Evolutionary conservation across 2,888 invertebrate genomes (phyloP), one percentile per base, ranked within the genome.

Genomic region (Lacanobia oleracea): DNA sequence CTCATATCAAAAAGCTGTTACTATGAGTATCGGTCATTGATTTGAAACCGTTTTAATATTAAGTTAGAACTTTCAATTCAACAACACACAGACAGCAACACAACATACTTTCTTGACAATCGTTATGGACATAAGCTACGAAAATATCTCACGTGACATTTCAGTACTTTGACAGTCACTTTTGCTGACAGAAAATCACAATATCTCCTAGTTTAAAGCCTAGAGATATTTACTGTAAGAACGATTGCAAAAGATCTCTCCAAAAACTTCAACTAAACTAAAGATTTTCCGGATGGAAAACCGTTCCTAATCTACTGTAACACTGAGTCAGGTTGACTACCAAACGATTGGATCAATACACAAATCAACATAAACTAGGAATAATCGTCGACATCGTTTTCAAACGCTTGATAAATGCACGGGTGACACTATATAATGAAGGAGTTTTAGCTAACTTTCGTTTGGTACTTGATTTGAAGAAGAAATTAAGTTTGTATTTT

Each of bases 321-420:
- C n/a, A 23, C 40, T 27, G 12, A 18, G 21, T 9, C 43, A 21
- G 37, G 64, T 10, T 61, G 56, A 59, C 45, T 37, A 57, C 10
- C n/a, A 18, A 16, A 56, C 33, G 1, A 57, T 37, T 51, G 18
- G 45, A 53, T 59, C 67, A 48, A 75, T 75, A 73, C 51, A 59
- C 67, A 75, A 73, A 75, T 75, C 37, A 73, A 67, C 51, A 48
- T 59, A 67, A 75, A 67, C 37, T 53, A 48, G 57, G 16, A 6
- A 14, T 73, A 51, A 75, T 75, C 67, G 73, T 27, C 45, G 45
- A 37, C 37, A 45, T 48, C 45, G 45, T 37, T 67, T 51, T 45
- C 67, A 67, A 67, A 40, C 21, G 23, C 43, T 21, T 73, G 37
- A 73, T 75, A 21, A 73, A 75, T 21, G 21, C 18, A 21, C 2